A percentile compares a stretch with the other conserved stretches of the same genome.
Evolutionary conservation across 2,888 invertebrate genomes (phyloP).

Genomic region (Lycophotia porphyrea): DNA sequence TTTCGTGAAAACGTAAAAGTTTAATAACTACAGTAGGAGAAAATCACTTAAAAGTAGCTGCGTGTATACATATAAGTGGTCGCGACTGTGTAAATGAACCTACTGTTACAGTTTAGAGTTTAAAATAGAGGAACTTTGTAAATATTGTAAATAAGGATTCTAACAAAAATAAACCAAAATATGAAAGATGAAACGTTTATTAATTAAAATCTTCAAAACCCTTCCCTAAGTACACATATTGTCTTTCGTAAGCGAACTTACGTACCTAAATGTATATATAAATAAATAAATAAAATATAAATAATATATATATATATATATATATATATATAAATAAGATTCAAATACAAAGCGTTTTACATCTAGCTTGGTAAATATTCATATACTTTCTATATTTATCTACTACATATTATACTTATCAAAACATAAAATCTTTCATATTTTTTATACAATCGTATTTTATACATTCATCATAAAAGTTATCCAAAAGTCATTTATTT

Average conservation of each 20-base stretch:
- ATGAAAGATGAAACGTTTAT: slow-evolving; percentile 37
- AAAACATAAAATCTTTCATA: slow-evolving; percentile 16
- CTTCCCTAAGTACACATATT: slow-evolving; percentile 49
- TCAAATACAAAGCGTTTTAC: slow-evolving; percentile 6
- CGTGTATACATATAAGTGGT: no score
- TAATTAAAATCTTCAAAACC: slow-evolving; percentile 29
- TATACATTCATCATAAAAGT: background rate
- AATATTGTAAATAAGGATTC: slow-evolving; percentile 51
- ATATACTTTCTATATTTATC: background rate
- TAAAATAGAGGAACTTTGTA: slow-evolving; percentile 23
- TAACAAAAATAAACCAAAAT: slow-evolving; percentile 32
- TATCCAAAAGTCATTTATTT: background rate
- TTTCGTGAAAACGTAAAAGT: no score
- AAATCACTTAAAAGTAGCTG: no score
- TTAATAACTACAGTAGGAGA: no score
- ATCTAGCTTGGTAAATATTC: slow-evolving; percentile 2
- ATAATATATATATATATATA: no score
- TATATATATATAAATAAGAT: slow-evolving; percentile 3
- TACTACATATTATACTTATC: slow-evolving; percentile 5
- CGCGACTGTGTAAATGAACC: no score
- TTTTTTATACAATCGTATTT: background rate
- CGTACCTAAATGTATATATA: no score
- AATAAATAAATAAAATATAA: no score
- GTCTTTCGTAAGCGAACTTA: slow-evolving; percentile 67
- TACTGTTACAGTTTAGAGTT: background rate